Evolutionary conservation across 2,113 vertebrate species (phyloP).

Genomic region (Struthidea cinerea): DNA sequence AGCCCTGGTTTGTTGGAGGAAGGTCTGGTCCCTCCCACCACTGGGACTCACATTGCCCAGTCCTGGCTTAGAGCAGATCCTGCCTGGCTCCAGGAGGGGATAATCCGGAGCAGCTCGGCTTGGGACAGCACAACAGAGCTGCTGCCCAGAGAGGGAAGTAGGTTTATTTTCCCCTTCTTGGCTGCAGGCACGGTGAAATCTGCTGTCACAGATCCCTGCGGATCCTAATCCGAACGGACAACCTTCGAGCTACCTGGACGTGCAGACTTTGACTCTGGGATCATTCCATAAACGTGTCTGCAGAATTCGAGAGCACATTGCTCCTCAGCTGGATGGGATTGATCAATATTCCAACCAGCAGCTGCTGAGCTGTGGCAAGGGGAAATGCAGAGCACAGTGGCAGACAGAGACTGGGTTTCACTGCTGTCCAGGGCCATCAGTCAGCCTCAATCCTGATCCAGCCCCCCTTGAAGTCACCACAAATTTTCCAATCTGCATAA

Average conservation of each 20-base stretch:
- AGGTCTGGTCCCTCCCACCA: neutral
- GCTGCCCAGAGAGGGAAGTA: neutral
- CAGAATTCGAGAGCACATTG: neutral
- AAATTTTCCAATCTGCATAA: constrained; percentile 10
- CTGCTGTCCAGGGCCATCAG: constrained; percentile 5
- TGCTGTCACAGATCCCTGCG: neutral
- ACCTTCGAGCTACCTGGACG: neutral
- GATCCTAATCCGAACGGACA: neutral
- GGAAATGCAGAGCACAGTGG: neutral
- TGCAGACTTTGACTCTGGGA: neutral
- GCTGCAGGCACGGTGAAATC: neutral
- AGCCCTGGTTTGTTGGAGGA: neutral
- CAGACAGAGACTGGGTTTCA: neutral
- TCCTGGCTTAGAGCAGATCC: neutral
- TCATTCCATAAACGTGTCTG: neutral
- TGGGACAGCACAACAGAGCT: neutral
- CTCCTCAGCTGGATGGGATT: neutral
- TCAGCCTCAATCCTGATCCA: neutral
- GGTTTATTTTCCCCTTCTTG: neutral
- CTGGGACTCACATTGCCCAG: neutral
- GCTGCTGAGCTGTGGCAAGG: neutral
- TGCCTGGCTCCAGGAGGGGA: neutral
- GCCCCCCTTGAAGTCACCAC: neutral
- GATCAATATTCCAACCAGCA: constrained; percentile 3
- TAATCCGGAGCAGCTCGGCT: neutral